Evolutionary conservation across 2,113 vertebrate species (phyloP), one percentile per base, ranked within the genome.

Genomic region (Thymallus thymallus): DNA sequence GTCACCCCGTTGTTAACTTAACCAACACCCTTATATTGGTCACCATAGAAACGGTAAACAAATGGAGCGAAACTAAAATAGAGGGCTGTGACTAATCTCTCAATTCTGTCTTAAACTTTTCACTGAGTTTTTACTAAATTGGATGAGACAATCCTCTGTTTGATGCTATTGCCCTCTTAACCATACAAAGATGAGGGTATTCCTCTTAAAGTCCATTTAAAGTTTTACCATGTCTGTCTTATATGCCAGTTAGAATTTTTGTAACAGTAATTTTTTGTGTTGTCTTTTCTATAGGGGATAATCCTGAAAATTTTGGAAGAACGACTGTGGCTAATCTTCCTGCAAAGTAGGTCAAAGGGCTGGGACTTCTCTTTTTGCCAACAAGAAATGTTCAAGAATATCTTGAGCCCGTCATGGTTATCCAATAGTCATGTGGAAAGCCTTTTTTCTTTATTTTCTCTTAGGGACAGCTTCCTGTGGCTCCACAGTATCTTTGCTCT

Each of bases 261-360:
- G n/a, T n/a, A n/a, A n/a, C n/a, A n/a, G n/a, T n/a, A n/a, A n/a
- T n/a, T n/a, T n/a, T n/a, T n/a, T n/a, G n/a, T n/a, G n/a, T n/a
- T n/a, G 70, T 82, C 68, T 89, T 86, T 74, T 82, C 89, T 82
- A 88, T 85, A 99, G 97, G 94, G 76, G 89, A 91, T 88, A 94
- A 90, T 80, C 95, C 92, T 0, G 93, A 96, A 79, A 95, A 98
- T 89, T 99, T 99, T 2, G 96, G 95, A 63, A 94, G 96, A 87
- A 98, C 96, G 65, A 99, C 98, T 58, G 95, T 99, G 6, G 95
- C 93, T 77, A 99, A 99, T 88, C 92, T 99, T 80, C 93, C 93
- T 5, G 93, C 93, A 66, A 91, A 95, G 98, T 99, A 94, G 26
- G 46, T 75, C 10, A 55, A 26, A n/a, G 16, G 10, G 5, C 23